phyloP scores from a whole-genome alignment of 2,113 vertebrate species.

The Bucco capensis region DNA sequence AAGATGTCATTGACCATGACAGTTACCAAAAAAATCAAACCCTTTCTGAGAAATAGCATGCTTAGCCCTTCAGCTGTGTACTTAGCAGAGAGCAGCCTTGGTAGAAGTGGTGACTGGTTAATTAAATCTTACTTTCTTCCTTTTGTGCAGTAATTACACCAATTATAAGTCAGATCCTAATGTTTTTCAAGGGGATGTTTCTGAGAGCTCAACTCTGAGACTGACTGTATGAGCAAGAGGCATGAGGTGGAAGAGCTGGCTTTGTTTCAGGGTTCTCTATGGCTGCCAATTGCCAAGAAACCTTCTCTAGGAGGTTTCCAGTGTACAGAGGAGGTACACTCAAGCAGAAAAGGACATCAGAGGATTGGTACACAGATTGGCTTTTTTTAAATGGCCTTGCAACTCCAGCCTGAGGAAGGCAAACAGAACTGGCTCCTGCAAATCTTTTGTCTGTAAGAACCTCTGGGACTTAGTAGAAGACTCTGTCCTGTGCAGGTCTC shows the following conservation, averaged over 20 bases:
- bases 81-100: background rate
- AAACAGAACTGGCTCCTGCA: background rate
- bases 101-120: background rate
- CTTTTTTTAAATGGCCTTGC: background rate
- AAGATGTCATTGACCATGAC: background rate
- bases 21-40: background rate
- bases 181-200: background rate
- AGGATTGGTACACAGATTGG: background rate
- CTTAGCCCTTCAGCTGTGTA: background rate
- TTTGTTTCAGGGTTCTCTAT: background rate
- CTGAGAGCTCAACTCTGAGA: background rate
- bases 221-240: background rate
- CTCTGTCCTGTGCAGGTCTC: background rate
- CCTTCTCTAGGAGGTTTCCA: background rate
- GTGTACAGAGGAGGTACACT: background rate
- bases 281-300: background rate
- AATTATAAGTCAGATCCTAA: conserved; percentile 28
- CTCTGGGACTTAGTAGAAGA: background rate
- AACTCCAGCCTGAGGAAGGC: background rate
- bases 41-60: background rate
- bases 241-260: background rate
- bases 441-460: background rate
- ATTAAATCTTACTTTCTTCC: conserved; percentile 28
- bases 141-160: conserved; percentile 7
- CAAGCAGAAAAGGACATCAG: background rate